Conservation (phyloP, 1,140 invertebrate genomes). For the Philotrypesis tridentata region DNA sequence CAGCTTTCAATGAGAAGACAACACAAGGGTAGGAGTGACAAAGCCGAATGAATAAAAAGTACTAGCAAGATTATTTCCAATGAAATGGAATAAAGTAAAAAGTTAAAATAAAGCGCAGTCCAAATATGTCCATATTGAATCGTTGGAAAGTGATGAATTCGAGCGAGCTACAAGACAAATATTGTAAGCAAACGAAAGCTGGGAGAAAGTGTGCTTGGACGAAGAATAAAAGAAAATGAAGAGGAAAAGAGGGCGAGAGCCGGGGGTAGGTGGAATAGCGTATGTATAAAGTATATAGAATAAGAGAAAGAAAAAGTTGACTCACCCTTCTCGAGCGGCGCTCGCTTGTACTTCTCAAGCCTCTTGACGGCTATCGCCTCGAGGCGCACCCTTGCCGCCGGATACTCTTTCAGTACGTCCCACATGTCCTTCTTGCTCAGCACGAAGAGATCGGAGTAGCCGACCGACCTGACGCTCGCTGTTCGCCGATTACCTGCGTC, state of each 20-base stretch:
- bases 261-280: not conserved
- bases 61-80: no score
- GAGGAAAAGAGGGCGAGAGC: not conserved
- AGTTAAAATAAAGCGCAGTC: no score
- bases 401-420: slow-evolving; percentile 99
- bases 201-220: no score
- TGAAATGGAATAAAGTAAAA: no score
- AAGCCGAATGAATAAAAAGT: no score
- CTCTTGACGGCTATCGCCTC: slow-evolving; percentile 98
- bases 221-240: slow-evolving; percentile 7
- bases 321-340: slow-evolving; percentile 91
- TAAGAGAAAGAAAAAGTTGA: slow-evolving; percentile 35
- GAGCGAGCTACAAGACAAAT: no score
- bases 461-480: slow-evolving; percentile 96
- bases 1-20: no score
- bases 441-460: slow-evolving; percentile 98
- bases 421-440: slow-evolving; percentile 99
- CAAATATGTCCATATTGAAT: no score
- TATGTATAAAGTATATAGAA: not conserved
- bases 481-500: slow-evolving; percentile 93
- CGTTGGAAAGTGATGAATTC: no score
- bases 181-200: no score
- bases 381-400: slow-evolving; percentile 94
- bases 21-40: no score
- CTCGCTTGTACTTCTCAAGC: slow-evolving; percentile 95